A percentile compares a stretch with the other conserved stretches of the same genome.
phyloP scores from a whole-genome alignment of 2,113 vertebrate species.

The Labeo rohita region DNA sequence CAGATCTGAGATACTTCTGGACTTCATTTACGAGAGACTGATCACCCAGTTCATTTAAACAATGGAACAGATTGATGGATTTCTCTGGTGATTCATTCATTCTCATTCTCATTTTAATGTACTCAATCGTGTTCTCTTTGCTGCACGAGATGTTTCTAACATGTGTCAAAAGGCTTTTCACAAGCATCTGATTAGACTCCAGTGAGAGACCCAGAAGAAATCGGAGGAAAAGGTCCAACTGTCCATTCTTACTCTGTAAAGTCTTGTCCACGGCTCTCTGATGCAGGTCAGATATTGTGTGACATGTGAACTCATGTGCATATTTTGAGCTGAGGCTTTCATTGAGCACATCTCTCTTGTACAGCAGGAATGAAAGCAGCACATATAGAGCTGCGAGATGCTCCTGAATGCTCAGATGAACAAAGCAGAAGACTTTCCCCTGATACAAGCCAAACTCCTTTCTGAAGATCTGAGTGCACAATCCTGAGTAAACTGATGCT shows the following conservation, averaged over 20 bases:
- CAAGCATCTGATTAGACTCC: neutral
- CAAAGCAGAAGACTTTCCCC: neutral
- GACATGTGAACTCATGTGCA: no score
- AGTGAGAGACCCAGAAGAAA: constrained; percentile 2
- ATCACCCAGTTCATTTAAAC: neutral
- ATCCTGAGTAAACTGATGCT: neutral
- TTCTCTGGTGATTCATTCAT: neutral
- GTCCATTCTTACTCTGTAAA: neutral
- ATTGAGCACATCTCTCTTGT: no score
- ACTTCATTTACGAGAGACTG: no score
- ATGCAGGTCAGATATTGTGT: neutral
- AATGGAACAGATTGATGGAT: neutral
- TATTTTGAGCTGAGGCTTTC: no score
- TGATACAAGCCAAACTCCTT: neutral
- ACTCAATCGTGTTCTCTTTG: neutral
- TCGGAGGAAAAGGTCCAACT: neutral
- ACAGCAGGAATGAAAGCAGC: neutral
- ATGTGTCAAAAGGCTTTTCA: neutral
- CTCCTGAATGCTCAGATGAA: no score
- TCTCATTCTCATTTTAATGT: neutral
- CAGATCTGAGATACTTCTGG: no score
- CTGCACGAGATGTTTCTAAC: neutral
- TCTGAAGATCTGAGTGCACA: neutral
- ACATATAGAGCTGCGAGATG: constrained; percentile 2
- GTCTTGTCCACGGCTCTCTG: neutral